Percentiles rank a stretch among this genome's conserved stretches.
Evolutionary conservation across 2,888 invertebrate genomes (phyloP).

Genomic region (Panopea generosa): DNA sequence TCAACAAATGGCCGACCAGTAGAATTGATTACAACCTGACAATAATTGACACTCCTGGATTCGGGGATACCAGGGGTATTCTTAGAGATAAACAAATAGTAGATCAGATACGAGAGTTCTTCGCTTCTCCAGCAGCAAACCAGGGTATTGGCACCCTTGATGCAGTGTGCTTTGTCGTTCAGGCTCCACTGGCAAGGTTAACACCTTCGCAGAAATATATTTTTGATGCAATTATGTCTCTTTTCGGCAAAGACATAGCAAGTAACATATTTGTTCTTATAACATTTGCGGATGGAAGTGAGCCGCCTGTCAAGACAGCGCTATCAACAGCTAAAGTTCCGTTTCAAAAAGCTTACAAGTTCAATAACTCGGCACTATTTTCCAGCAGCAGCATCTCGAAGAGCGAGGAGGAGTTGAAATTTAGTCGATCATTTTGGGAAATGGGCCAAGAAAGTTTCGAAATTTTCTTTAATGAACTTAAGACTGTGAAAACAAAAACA

Average conservation of each 20-base stretch:
- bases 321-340: conserved; percentile 54
- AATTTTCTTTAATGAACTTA: conserved; percentile 52
- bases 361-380: conserved; percentile 66
- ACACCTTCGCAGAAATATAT: conserved; percentile 63
- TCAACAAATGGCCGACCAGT: conserved; percentile 25
- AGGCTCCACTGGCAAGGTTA: conserved; percentile 59
- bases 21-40: conserved; percentile 30
- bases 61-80: conserved; percentile 42
- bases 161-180: conserved; percentile 63
- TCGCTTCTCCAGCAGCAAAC: conserved; percentile 1
- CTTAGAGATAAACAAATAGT: conserved; percentile 34
- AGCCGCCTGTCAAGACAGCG: conserved; percentile 57
- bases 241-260: conserved; percentile 63
- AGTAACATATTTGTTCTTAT: conserved; percentile 56
- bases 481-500: conserved; percentile 49
- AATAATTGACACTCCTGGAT: conserved; percentile 51
- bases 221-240: conserved; percentile 54
- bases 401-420: conserved; percentile 25
- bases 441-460: conserved; percentile 61
- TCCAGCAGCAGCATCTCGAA: conserved; percentile 34
- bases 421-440: conserved; percentile 58
- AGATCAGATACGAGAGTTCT: conserved; percentile 29
- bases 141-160: conserved; percentile 56
- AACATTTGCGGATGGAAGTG: conserved; percentile 65
- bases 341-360: conserved; percentile 37